Evolutionary conservation across 1,140 invertebrate species (phyloP).

Genomic region (Drosophila kikkawai): DNA sequence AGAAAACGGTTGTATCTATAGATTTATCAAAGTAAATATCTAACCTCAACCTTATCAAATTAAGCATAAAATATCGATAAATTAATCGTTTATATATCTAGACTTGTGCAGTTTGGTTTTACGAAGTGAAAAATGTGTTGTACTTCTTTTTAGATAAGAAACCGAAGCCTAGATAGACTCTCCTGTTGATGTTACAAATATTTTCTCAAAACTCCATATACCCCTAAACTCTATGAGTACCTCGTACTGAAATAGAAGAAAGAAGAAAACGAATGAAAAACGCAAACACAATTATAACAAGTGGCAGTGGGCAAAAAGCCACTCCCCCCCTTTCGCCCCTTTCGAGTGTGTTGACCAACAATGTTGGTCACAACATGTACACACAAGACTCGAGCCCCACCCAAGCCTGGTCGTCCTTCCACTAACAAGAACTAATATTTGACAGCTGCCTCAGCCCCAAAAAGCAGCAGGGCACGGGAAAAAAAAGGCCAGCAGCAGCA

Average conservation of each 20-base stretch:
- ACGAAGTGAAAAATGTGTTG: no score
- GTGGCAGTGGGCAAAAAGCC: conserved; percentile 42
- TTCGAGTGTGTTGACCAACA: conserved; percentile 77
- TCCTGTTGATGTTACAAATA: not conserved
- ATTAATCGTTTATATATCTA: not conserved
- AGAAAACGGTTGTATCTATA: no score
- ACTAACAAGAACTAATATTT: conserved; percentile 69
- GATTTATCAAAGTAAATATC: no score
- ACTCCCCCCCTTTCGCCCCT: not conserved
- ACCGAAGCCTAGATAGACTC: not conserved
- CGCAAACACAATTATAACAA: conserved; percentile 82
- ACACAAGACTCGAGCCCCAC: conserved; percentile 23
- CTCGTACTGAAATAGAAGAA: conserved; percentile 1
- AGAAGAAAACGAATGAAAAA: conserved; percentile 70
- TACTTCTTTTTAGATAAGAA: no score
- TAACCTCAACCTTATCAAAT: no score
- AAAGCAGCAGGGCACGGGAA: conserved; percentile 10
- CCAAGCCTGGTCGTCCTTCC: conserved; percentile 18
- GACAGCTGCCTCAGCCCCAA: conserved; percentile 54
- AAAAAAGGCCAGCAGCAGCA: conserved; percentile 1
- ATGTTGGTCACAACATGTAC: conserved; percentile 76
- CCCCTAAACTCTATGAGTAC: not conserved
- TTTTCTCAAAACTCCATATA: not conserved
- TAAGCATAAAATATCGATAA: not conserved
- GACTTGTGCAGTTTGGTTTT: no score